Percentiles rank a stretch among this genome's conserved stretches.
These are phyloP conservation scores for Pimephales promelas DNA, from an alignment of 2,113 vertebrate species.

Conservation along the genomic window DNA sequence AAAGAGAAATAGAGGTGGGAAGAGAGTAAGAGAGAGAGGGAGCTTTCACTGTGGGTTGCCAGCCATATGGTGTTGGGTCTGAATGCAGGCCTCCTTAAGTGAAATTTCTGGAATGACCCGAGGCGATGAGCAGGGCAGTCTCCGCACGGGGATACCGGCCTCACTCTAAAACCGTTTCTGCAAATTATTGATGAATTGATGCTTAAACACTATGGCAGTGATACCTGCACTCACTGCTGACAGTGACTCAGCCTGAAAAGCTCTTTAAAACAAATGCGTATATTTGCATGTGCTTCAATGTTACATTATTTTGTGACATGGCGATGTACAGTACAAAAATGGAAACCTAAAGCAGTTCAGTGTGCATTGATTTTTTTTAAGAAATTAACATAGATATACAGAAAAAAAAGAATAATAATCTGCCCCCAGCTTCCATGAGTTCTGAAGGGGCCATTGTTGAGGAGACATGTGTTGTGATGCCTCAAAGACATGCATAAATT, in stretches of 20 bases:
- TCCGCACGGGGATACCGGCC: slow-evolving; percentile 20
- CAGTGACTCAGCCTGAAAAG: slow-evolving; percentile 25
- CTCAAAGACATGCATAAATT: slow-evolving; percentile 92
- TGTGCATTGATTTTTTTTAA: slow-evolving; percentile 29
- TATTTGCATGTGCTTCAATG: slow-evolving; percentile 19
- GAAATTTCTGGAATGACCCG: slow-evolving; percentile 72
- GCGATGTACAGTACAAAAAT: neutral
- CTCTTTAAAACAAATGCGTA: neutral
- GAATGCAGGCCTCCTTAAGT: slow-evolving; percentile 72
- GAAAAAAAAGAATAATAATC: neutral
- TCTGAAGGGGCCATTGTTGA: slow-evolving; percentile 64
- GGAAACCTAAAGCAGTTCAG: neutral
- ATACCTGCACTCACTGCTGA: slow-evolving; percentile 56
- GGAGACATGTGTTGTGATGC: slow-evolving; percentile 78
- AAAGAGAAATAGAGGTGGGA: slow-evolving; percentile 21
- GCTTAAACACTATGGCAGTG: slow-evolving; percentile 55
- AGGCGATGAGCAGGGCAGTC: slow-evolving; percentile 67
- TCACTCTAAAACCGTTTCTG: slow-evolving; percentile 60
- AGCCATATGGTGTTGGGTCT: slow-evolving; percentile 71
- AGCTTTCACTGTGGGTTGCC: slow-evolving; percentile 51
- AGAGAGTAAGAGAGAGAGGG: slow-evolving; percentile 19
- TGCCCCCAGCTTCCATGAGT: slow-evolving; percentile 34
- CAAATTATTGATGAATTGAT: slow-evolving; percentile 72
- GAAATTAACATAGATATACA: slow-evolving; percentile 9
- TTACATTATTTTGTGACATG: neutral